These are phyloP conservation scores for Abscondita cerata DNA, from an alignment of 2,888 invertebrate species.

Conservation along the genomic window DNA sequence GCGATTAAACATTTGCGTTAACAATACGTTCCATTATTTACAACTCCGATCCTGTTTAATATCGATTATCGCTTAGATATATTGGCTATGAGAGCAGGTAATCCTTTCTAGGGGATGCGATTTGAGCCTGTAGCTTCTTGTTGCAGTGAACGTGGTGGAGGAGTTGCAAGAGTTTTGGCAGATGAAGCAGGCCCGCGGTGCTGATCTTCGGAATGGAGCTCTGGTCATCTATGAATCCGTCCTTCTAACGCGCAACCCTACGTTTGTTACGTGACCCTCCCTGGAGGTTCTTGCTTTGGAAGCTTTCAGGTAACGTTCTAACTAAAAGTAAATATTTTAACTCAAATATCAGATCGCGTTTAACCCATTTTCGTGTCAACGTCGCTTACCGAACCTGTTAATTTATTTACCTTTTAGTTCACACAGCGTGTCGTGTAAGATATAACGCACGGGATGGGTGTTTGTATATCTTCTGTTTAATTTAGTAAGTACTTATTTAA, in stretches of 20 bases:
- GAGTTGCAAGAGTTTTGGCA: constrained; percentile 97
- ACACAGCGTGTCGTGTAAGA: constrained; percentile 11
- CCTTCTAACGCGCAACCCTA: constrained; percentile 88
- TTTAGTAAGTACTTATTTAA: constrained; percentile 13
- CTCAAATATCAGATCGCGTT: constrained; percentile 19
- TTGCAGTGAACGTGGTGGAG: constrained; percentile 91
- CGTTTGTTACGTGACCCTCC: constrained; percentile 93
- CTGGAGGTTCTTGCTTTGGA: constrained; percentile 95
- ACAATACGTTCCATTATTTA: constrained; percentile 34
- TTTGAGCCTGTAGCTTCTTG: constrained; percentile 34
- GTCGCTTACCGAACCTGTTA: constrained; percentile 27
- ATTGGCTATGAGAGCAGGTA: constrained; percentile 41
- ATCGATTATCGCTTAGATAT: constrained; percentile 18
- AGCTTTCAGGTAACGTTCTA: constrained; percentile 74
- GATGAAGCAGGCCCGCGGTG: constrained; percentile 90
- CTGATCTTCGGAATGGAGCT: constrained; percentile 85
- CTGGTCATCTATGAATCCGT: constrained; percentile 95
- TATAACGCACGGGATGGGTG: neutral
- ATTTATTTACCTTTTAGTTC: constrained; percentile 28
- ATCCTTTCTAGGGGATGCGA: constrained; percentile 24
- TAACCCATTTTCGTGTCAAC: constrained; percentile 22
- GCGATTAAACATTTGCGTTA: constrained; percentile 40
- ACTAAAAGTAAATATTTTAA: constrained; percentile 25
- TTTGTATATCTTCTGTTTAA: constrained; percentile 9
- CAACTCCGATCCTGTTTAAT: constrained; percentile 20